These are phyloP conservation scores for Rhagonycha fulva DNA, from an alignment of 2,888 invertebrate genomes.

Conservation along the genomic window DNA sequence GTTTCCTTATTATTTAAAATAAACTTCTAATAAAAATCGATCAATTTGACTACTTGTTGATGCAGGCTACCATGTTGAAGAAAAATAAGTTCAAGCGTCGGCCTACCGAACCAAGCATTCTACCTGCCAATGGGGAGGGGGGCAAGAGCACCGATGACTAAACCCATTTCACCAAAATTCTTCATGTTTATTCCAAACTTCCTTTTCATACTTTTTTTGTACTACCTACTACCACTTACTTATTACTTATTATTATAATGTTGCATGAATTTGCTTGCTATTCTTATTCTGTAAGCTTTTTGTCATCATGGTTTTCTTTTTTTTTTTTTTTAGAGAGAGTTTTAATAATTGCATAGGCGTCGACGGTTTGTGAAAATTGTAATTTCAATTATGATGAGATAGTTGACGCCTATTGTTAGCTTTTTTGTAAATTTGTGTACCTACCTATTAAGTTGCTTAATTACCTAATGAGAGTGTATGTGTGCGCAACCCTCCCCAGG, in stretches of 20 bases:
- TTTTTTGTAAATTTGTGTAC: slow-evolving; percentile 18
- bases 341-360: neutral
- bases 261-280: slow-evolving; percentile 30
- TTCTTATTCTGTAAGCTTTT: slow-evolving; percentile 14
- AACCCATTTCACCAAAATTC: slow-evolving; percentile 40
- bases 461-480: slow-evolving; percentile 27
- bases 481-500: slow-evolving; percentile 69
- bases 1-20: slow-evolving; percentile 10
- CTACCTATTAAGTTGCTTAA: slow-evolving; percentile 16
- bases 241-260: slow-evolving; percentile 16
- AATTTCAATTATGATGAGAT: neutral
- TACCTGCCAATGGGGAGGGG: slow-evolving; percentile 72
- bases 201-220: slow-evolving; percentile 3
- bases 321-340: too few species aligned
- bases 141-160: slow-evolving; percentile 67
- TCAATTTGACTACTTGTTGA: slow-evolving; percentile 23
- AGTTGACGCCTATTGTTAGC: slow-evolving; percentile 5
- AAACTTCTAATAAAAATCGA: slow-evolving; percentile 9
- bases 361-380: neutral
- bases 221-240: neutral
- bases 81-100: slow-evolving; percentile 98
- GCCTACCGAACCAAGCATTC: slow-evolving; percentile 81
- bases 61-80: slow-evolving; percentile 99
- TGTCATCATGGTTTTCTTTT: slow-evolving; percentile 2
- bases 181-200: slow-evolving; percentile 14